Base-by-base conservation (phyloP, 1,140 invertebrate species). In the Liolophura sinensis region DNA sequence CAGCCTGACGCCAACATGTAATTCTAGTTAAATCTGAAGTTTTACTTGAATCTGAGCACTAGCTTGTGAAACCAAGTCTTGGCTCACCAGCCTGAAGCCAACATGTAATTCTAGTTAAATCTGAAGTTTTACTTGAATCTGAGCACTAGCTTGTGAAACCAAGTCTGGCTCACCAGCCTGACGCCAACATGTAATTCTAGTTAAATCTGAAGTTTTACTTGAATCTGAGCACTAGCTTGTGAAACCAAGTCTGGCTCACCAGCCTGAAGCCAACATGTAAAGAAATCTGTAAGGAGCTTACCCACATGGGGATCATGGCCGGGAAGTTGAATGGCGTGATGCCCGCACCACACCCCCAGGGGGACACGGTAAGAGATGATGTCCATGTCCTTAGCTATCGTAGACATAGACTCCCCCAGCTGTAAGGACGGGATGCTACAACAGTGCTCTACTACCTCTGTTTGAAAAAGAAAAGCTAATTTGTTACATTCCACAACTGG, bases 261-360 rank as follows among this genome's bases (percentile, higher is more conserved):
- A 40, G 31, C 31, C 3, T 40, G 31, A 40, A 40, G 3, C 31
- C 3, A 5, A 40, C 9, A 24, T 9, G n/a, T 24, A 58, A 50
- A 20, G 11, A n/a, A 46, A 22, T 47, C 12, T 9, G 7, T 46
- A 48, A 31, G 27, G 1, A 48, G 72, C 78, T 75, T 77, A 89
- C 87, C 97, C 98, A 99, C 1, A 99, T 87, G 0, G 98, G 98
- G 78, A 99, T 98, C 98, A 99, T 99, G 49, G 97, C 97, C 0
- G 98, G 97, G 84, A 99, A 99, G 85, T 88, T 87, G 73, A 84
- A 88, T 58, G 86, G 88, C 48, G 93, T 92, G 75, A 97, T 95
- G 50, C 94, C 95, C 70, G 92, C 92, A 64, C 92, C 88, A 20
- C 97, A 93, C 57, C 96, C 96, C 1, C 98, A 85, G 24, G 74